phyloP scores from a whole-genome alignment of 2,797 vertebrate species.

The Sebastes vulpes region DNA sequence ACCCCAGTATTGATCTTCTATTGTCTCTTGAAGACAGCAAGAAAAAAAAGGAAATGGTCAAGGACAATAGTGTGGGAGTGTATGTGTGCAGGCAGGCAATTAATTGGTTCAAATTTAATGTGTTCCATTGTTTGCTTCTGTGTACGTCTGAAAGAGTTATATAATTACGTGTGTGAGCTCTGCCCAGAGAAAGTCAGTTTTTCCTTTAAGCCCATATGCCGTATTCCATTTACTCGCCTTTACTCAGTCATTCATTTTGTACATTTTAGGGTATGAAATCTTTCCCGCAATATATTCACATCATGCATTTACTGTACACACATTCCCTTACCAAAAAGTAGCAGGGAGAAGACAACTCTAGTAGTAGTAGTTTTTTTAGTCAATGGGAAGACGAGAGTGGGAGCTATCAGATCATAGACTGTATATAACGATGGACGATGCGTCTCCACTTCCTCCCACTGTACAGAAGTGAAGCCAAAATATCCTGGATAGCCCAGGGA shows the following conservation, averaged over 20 bases:
- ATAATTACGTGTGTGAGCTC: background rate
- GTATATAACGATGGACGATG: no score
- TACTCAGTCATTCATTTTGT: background rate
- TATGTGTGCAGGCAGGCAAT: slow-evolving; percentile 7
- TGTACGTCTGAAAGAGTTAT: background rate
- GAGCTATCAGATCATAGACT: no score
- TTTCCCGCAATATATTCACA: background rate
- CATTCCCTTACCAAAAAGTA: background rate
- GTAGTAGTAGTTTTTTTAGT: no score
- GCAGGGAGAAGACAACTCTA: background rate
- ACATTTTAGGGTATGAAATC: background rate
- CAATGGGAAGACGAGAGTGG: background rate
- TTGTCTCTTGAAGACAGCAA: slow-evolving; percentile 14
- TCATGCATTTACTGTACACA: background rate
- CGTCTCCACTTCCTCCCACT: no score
- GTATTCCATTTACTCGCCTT: background rate
- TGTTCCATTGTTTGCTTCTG: background rate
- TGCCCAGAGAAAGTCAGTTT: background rate
- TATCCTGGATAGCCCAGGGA: no score
- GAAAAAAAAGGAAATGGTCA: slow-evolving; percentile 14
- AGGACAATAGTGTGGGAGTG: background rate
- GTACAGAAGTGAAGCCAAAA: no score
- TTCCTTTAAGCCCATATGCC: background rate
- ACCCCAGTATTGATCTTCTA: slow-evolving; percentile 28
- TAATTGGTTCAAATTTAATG: slow-evolving; percentile 9